Evolutionary conservation across 2,888 invertebrate genomes (phyloP).

Genomic region (Caenorhabditis afra): DNA sequence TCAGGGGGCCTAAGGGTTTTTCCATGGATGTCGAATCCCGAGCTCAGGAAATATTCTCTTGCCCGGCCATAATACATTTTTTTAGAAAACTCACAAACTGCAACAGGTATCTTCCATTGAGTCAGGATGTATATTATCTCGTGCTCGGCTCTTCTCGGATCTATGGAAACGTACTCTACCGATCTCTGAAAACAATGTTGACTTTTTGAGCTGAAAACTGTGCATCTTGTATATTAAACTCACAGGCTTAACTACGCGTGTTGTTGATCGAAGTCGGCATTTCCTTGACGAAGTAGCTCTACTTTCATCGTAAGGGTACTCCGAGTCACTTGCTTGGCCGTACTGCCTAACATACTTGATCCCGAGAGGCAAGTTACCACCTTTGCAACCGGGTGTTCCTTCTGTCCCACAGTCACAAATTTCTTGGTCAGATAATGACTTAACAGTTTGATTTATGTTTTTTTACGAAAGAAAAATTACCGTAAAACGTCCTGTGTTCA

Average conservation of each 20-base stretch:
- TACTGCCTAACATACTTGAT: slow-evolving; percentile 20
- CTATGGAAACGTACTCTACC: neutral
- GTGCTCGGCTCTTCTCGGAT: slow-evolving; percentile 12
- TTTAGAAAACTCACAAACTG: slow-evolving; percentile 37
- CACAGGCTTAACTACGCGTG: slow-evolving; percentile 13
- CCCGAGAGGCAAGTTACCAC: slow-evolving; percentile 21
- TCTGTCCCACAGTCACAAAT: slow-evolving; percentile 47
- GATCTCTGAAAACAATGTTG: neutral
- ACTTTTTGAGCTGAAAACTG: no score
- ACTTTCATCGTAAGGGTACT: slow-evolving; percentile 22
- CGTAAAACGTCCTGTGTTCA: slow-evolving; percentile 13
- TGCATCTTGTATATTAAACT: neutral
- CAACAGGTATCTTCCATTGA: slow-evolving; percentile 32
- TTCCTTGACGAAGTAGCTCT: neutral
- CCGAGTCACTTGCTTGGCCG: slow-evolving; percentile 6
- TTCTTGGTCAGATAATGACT: slow-evolving; percentile 48
- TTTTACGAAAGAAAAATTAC: neutral
- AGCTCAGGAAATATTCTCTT: no score
- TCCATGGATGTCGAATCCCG: no score
- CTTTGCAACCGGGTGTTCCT: slow-evolving; percentile 42
- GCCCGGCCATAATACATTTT: no score
- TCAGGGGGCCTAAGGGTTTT: no score
- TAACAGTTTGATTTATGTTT: neutral
- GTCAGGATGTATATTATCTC: slow-evolving; percentile 27
- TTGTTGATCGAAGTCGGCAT: slow-evolving; percentile 12